A percentile compares a stretch with the other conserved stretches of the same genome.
phyloP scores from a whole-genome alignment of 1,140 invertebrate genomes.

The roundworm (Caenorhabditis elegans) region WBcel235 BX284602.5:9799001-9799500 shows the following conservation, averaged over 20 bases:
- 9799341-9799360: conserved; percentile 36
- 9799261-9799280: too few species aligned
- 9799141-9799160: conserved; percentile 74
- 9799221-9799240: background rate
- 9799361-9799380: conserved; percentile 3
- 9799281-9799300: too few species aligned
- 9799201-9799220: conserved; percentile 67
- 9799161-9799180: conserved; percentile 73
- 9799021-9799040: conserved; percentile 35
- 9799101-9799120: conserved; percentile 72
- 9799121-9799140: conserved; percentile 72
- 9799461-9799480: too few species aligned
- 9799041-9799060: conserved; percentile 17
- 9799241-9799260: too few species aligned
- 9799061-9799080: conserved; percentile 12
- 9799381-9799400: background rate
- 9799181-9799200: conserved; percentile 76
- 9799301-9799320: background rate
- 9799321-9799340: conserved; percentile 37
- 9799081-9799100: conserved; percentile 56
- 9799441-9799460: background rate
- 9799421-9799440: background rate
- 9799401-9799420: background rate
- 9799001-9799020: conserved; percentile 35
- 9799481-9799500: too few species aligned